Evolutionary conservation across 2,888 invertebrate species (phyloP), one percentile per base, ranked within the genome.

Genomic region (Nyleta sp.): DNA sequence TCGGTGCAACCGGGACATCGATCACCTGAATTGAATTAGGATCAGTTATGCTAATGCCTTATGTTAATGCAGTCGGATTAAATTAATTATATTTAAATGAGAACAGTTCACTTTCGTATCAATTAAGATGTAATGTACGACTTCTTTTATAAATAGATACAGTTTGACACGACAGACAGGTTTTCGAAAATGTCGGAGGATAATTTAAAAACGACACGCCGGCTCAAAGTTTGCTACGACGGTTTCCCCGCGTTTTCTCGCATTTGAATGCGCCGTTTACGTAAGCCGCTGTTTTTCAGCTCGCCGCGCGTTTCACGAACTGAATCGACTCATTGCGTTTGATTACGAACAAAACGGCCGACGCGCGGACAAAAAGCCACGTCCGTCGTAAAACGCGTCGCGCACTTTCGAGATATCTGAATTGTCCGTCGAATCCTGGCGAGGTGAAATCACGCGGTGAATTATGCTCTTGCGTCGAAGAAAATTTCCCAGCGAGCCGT

Each of bases 401-500:
- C 38, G 55, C 35, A 57, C 64, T 73, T 73, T 73, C 57, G 46
- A 64, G 50, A 13, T 40, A 65, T 57, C 64, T n/a, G 50, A 73
- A 73, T 57, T 57, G 72, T 50, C 48, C 60, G 48, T 74, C 60
- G 62, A 55, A 67, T 52, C 33, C 44, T 11, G 28, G 40, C 31
- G 52, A n/a, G 33, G 67, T 68, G 62, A 74, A 67, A 74, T 59
- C 62, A 60, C 60, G 15, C 46, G 13, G 67, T 68, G 28, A 74
- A 59, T 60, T 68, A 62, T 60, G 53, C 67, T n/a, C n/a, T n/a
- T n/a, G n/a, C n/a, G n/a, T n/a, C 31, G 28, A 28, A 28, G 28
- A 28, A 4, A 28, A 6, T 28, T 28, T 28, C 28, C 28, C 28
- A 24, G n/a, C n/a, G n/a, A n/a, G n/a, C n/a, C n/a, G n/a, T n/a